phyloP scores from a whole-genome alignment of 2,113 vertebrate species.

The Cyanoderma ruficeps region DNA sequence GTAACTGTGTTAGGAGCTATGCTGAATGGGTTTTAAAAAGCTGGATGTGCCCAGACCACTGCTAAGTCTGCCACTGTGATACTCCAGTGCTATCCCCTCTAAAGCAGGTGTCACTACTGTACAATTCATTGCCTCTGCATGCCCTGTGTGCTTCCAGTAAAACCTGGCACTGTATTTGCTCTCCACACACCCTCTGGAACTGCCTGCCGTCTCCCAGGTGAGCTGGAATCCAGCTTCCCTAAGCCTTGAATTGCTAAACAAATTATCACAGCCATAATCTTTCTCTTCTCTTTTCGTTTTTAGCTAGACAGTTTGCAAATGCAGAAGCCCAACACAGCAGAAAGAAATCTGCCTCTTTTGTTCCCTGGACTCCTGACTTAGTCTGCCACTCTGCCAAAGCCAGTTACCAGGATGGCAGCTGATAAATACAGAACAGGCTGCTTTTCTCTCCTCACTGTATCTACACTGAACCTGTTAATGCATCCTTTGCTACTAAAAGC shows the following conservation, averaged over 20 bases:
- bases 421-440: slow-evolving; percentile 10
- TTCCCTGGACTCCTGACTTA: not conserved
- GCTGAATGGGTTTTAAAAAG: not conserved
- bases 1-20: not conserved
- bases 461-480: not conserved
- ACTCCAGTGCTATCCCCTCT: not conserved
- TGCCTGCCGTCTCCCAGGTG: not conserved
- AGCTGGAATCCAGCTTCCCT: not conserved
- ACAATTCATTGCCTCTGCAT: not conserved
- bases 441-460: not conserved
- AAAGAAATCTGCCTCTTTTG: not conserved
- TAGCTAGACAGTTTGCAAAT: not conserved
- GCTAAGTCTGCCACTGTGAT: not conserved
- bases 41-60: not conserved
- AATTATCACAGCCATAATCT: not conserved
- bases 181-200: not conserved
- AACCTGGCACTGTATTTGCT: not conserved
- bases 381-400: not conserved
- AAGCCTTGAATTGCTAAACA: not conserved
- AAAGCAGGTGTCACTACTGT: not conserved
- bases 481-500: not conserved
- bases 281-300: not conserved
- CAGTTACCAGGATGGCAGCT: not conserved
- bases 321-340: not conserved
- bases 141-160: not conserved